Conservation (phyloP, 2,888 invertebrate genomes). For the Bibio marci region DNA sequence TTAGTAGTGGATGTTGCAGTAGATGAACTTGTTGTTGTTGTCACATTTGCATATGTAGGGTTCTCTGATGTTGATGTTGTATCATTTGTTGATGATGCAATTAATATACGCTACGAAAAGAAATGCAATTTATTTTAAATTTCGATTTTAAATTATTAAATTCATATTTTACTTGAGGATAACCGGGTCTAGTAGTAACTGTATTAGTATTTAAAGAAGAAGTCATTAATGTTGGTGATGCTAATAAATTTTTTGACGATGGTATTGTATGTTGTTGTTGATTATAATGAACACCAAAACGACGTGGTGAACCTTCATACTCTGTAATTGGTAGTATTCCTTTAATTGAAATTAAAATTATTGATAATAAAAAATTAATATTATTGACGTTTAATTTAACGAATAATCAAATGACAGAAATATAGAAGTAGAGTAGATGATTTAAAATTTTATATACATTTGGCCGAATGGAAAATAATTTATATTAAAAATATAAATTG, state of each 20-base stretch:
- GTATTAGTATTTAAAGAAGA: conserved; percentile 24
- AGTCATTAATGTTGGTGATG: conserved; percentile 48
- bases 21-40: background rate
- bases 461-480: no score
- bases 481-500: no score
- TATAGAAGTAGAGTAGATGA: no score
- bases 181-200: background rate
- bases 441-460: no score
- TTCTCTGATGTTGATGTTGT: background rate
- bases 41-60: background rate
- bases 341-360: no score
- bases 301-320: conserved; percentile 77
- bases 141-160: background rate
- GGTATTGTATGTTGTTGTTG: conserved; percentile 8
- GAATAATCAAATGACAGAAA: no score
- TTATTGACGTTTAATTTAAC: no score
- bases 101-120: background rate
- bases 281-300: conserved; percentile 45
- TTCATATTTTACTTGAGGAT: conserved; percentile 1
- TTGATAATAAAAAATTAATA: no score
- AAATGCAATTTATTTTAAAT: background rate
- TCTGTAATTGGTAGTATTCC: conserved; percentile 46
- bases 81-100: no score
- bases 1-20: background rate
- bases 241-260: conserved; percentile 5